Percentiles rank a stretch among this genome's conserved stretches.
Conservation (phyloP, 2,888 invertebrate genomes). For the Diplazon laetatorius region DNA sequence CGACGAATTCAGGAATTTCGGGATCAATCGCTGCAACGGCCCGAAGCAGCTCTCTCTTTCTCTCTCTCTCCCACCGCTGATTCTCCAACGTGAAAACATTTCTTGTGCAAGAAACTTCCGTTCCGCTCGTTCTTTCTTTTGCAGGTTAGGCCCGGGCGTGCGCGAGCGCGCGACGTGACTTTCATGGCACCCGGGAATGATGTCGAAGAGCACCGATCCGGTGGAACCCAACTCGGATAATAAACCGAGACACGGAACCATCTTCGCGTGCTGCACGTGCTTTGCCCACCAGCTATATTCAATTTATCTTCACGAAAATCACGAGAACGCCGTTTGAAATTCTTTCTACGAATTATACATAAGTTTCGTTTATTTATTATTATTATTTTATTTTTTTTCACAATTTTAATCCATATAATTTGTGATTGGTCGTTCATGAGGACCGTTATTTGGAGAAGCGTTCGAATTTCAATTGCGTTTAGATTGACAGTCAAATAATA, state of each 20-base stretch:
- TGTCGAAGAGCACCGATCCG: background rate
- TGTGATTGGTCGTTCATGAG: background rate
- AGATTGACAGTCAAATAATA: background rate
- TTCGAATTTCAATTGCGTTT: background rate
- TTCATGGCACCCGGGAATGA: background rate
- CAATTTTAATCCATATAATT: background rate
- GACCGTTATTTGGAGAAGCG: too few relatives aligned
- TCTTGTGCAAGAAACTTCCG: conserved; percentile 53
- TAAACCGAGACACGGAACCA: background rate
- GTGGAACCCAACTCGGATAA: background rate
- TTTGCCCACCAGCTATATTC: background rate
- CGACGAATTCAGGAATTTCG: conserved; percentile 57
- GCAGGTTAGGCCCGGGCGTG: background rate
- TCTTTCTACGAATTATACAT: background rate
- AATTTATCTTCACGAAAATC: background rate
- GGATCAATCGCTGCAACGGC: conserved; percentile 40
- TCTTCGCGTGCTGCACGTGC: background rate
- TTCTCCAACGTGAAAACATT: conserved; percentile 26
- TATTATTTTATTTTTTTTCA: too few relatives aligned
- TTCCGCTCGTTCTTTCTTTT: conserved; percentile 51
- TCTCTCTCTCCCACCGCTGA: background rate
- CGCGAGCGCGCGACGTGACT: conserved; percentile 12
- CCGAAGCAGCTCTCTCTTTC: too few relatives aligned
- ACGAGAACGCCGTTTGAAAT: background rate
- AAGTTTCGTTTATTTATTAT: too few relatives aligned